A percentile compares a stretch with the other conserved stretches of the same genome.
phyloP scores from a whole-genome alignment of 1,140 invertebrate genomes.

The Ips nitidus region DNA sequence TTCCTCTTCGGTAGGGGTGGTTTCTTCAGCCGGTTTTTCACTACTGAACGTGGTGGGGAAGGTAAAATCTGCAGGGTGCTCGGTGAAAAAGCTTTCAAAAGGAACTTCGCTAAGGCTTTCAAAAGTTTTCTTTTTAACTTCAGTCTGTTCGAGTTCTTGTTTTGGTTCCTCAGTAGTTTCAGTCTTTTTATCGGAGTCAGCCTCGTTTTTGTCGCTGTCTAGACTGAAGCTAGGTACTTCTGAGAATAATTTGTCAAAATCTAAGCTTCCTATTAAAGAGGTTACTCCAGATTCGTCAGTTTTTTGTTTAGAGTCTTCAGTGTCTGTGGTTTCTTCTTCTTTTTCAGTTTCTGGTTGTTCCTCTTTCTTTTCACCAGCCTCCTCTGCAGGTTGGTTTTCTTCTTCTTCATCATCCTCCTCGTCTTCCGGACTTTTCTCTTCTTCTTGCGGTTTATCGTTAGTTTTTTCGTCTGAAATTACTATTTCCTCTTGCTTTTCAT shows the following conservation, averaged over 20 bases:
- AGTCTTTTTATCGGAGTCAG: neutral
- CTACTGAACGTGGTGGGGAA: neutral
- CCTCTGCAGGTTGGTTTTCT: slow-evolving; percentile 1
- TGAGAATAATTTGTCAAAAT: no score
- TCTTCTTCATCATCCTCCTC: neutral
- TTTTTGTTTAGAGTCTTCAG: slow-evolving; percentile 3
- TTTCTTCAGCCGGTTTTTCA: slow-evolving; percentile 8
- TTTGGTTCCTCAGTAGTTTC: neutral
- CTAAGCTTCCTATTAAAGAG: no score
- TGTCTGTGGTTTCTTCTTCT: neutral
- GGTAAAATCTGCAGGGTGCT: neutral
- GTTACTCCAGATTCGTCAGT: slow-evolving; percentile 2
- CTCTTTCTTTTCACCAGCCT: neutral
- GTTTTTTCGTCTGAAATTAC: slow-evolving; percentile 8
- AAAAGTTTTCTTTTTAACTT: neutral
- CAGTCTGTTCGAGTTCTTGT: neutral
- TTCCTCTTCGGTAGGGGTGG: neutral
- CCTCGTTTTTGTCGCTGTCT: neutral
- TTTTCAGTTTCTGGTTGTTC: neutral
- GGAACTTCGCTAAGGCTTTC: neutral
- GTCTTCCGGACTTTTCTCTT: neutral
- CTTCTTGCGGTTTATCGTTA: neutral
- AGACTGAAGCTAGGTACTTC: neutral
- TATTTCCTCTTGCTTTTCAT: slow-evolving; percentile 25
- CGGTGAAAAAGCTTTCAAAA: no score